Evolutionary conservation across 2,113 vertebrate species (phyloP).

Genomic region (Balaeniceps rex): DNA sequence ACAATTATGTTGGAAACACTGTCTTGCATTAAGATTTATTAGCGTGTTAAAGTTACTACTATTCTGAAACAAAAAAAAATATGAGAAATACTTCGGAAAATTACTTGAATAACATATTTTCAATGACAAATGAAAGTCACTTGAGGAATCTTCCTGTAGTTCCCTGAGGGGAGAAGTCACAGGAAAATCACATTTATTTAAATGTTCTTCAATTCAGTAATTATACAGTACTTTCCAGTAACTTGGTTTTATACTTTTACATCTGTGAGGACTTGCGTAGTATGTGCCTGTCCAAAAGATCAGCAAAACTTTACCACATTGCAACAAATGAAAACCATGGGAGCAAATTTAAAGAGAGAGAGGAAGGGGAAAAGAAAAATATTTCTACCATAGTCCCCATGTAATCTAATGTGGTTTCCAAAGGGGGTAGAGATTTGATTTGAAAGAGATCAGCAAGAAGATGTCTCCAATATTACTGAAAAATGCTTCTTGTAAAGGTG

Average conservation of each 20-base stretch:
- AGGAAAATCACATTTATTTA: neutral
- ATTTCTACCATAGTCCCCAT: neutral
- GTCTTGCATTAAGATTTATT: conserved; percentile 39
- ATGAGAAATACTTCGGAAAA: neutral
- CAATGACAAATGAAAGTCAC: neutral
- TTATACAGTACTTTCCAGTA: neutral
- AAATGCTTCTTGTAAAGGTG: accelerated
- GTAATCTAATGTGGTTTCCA: neutral
- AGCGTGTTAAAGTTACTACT: neutral
- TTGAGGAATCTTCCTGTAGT: neutral
- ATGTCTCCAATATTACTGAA: neutral
- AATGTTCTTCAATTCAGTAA: neutral
- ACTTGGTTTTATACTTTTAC: neutral
- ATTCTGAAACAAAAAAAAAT: neutral
- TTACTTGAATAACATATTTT: neutral
- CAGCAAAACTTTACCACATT: neutral
- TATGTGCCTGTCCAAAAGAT: neutral
- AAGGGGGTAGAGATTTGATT: neutral
- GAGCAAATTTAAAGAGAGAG: neutral
- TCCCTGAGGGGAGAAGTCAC: neutral
- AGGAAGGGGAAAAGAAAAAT: neutral
- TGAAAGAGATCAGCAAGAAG: neutral
- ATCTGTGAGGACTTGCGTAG: neutral
- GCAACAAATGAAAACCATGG: neutral
- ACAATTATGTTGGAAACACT: conserved; percentile 26